These are phyloP conservation scores for Saccostrea cuccullata DNA, from an alignment of 1,140 invertebrate genomes.

Conservation along the genomic window DNA sequence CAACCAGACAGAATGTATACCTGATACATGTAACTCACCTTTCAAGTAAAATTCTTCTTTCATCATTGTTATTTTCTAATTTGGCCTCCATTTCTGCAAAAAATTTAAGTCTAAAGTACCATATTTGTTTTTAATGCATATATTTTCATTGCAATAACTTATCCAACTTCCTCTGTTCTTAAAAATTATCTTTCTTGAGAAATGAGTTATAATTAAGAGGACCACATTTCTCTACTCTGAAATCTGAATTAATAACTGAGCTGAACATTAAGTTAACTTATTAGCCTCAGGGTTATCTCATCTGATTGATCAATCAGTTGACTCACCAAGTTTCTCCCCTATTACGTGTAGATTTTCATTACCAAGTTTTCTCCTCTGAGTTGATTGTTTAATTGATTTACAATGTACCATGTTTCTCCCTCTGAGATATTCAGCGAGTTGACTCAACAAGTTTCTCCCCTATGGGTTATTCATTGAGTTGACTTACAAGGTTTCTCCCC, in stretches of 20 bases:
- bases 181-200: no score
- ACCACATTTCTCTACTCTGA: background rate
- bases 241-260: no score
- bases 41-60: conserved; percentile 80
- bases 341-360: no score
- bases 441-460: background rate
- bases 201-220: no score
- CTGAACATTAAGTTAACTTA: background rate
- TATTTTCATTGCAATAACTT: background rate
- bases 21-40: conserved; percentile 70
- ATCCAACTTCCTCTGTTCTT: background rate
- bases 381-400: no score
- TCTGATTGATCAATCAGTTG: conserved; percentile 76
- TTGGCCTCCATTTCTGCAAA: conserved; percentile 80
- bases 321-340: background rate
- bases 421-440: background rate
- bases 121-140: no score
- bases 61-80: conserved; percentile 80
- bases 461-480: background rate
- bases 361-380: no score
- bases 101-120: no score
- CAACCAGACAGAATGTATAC: no score
- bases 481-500: conserved; percentile 61
- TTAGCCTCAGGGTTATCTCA: conserved; percentile 78
- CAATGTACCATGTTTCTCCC: no score